Evolutionary conservation across 2,113 vertebrate genomes (phyloP), one percentile per base, ranked within the genome.

Genomic region (Cavia aperea): DNA sequence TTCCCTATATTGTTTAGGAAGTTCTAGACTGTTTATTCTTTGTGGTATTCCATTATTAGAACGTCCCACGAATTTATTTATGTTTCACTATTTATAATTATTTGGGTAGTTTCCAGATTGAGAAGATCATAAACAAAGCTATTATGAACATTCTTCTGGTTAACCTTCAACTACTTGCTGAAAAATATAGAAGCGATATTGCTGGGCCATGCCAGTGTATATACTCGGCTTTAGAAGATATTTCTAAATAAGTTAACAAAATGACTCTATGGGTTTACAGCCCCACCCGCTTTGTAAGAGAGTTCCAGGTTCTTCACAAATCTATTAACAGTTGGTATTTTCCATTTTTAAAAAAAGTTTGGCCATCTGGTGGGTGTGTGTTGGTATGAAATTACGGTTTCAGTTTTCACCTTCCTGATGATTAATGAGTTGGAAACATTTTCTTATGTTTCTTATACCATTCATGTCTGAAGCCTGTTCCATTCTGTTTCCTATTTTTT

Each of bases 401-500:
- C 56, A 56, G 33, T 78, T 93, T 90, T 89, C 39, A 56, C 81
- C 85, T 87, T 31, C 65, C n/a, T 39, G 33, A 58, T 92, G 87
- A 91, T 62, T 56, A 89, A 78, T 43, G 16, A 81, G 9, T 65
- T 36, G 63, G n/a, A 73, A 77, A 92, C 65, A 33, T 72, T 56
- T n/a, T 73, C 36, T 29, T 73, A 58, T 56, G 2, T 66, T 58
- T 58, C 56, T 58, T 68, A 62, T 31, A 46, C 2, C 24, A 39
- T 65, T 92, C 58, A 89, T 93, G 95, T 81, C 51, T 77, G 24
- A 79, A 82, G 21, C 79, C 63, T 91, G 12, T 60, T 88, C 12
- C 56, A 92, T 43, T 78, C 62, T 93, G 33, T 36, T 89, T 79
- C 86, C 56, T 46, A 12, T 62, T 86, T 92, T 92, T 92, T 88